Evolutionary conservation across 1,140 invertebrate species (phyloP).

Genomic region (Plutomurus gul): DNA sequence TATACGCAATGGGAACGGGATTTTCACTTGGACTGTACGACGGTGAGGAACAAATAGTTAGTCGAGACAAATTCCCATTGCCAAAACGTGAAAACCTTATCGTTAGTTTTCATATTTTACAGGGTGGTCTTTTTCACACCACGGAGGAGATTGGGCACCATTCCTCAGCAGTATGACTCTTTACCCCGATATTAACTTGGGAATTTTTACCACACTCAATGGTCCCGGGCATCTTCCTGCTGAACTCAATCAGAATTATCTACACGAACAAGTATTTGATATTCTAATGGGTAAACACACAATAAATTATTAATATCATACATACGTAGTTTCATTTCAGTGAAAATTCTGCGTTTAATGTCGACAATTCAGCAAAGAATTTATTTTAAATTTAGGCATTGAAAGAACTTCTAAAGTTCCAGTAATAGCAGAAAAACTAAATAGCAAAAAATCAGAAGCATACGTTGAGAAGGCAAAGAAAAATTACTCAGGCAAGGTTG

Average conservation of each 20-base stretch:
- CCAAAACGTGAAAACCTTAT: not conserved
- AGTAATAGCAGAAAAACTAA: not conserved
- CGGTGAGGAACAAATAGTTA: not conserved
- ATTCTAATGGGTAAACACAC: not conserved
- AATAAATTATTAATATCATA: not conserved
- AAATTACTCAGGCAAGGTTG: not conserved
- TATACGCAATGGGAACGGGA: not conserved
- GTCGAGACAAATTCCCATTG: not conserved
- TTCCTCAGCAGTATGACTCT: constrained; percentile 13
- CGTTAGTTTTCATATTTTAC: not conserved
- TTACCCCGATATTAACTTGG: constrained; percentile 8
- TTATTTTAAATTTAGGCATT: not conserved
- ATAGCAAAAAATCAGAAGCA: not conserved
- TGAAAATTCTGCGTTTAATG: not conserved
- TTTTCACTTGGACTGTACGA: not conserved
- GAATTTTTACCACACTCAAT: constrained; percentile 27
- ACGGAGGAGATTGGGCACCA: constrained; percentile 10
- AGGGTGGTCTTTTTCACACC: not conserved
- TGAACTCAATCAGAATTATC: not conserved
- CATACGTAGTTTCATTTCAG: not conserved
- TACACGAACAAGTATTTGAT: not conserved
- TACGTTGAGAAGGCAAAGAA: not conserved
- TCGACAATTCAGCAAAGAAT: not conserved
- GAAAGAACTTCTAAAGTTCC: not conserved
- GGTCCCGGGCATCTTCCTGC: not conserved